Evolutionary conservation across 2,797 vertebrate genomes (phyloP), one percentile per base, ranked within the genome.

Genomic region (Pempheris klunzingeri): DNA sequence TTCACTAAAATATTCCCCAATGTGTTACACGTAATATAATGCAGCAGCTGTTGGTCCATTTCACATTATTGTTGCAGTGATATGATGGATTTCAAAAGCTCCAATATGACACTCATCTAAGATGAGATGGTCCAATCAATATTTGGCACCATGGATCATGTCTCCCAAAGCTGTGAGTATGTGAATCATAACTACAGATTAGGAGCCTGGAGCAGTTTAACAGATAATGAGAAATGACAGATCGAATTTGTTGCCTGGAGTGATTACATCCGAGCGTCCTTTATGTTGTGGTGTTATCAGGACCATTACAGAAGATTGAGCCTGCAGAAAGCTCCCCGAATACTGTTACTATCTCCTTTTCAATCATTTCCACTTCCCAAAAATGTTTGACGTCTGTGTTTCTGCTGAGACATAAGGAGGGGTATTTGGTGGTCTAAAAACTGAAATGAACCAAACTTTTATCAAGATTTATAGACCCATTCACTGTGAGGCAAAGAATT

Each of bases 131-230:
- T 43, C 18, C 34, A 22, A 71, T 81, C 68, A 50, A 65, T 73
- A 39, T 69, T 66, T 74, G 18, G 58, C 55, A 44, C 47, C 24
- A 3, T 18, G 30, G 30, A 55, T 73, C 49, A 7, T 71, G n/a
- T 52, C 22, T 59, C 77, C 68, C 61, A 18, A 43, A 85, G 83
- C 66, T 43, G 7, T 10, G 5, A 59, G 50, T 8, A 43, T 73
- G 49, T 66, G 69, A 85, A 70, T 84, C 82, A 81, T 63, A 61
- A 18, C 20, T 32, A 43, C 36, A 80, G 79, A 86, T 61, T 69
- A 71, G 39, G 24, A 53, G 57, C 81, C 70, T 28, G 44, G 26
- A 76, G 83, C 57, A 5, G n/a, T 7, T 71, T 22, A 22, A 57
- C 62, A 59, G 72, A 80, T 82, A 20, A 84, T 57, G 41, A 63